These are phyloP conservation scores for Ernsta delagoae DNA, from an alignment of 2,888 invertebrate genomes.

Conservation along the genomic window DNA sequence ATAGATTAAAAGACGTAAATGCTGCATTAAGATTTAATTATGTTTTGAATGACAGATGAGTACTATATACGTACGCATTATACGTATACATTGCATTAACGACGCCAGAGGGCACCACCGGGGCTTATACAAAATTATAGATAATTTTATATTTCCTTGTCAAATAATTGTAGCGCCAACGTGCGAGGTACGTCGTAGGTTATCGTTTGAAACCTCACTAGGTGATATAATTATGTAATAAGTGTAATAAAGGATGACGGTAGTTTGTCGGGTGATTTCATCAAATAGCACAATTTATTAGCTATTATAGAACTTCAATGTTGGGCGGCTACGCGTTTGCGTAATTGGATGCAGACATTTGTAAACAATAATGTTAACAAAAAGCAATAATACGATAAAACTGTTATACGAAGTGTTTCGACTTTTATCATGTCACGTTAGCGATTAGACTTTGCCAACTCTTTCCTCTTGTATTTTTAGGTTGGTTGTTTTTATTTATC, in stretches of 20 bases:
- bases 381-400: conserved; percentile 53
- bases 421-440: conserved; percentile 43
- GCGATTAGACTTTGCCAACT: conserved; percentile 48
- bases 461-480: conserved; percentile 25
- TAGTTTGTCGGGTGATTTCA: conserved; percentile 64
- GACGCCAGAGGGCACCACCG: not conserved
- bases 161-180: conserved; percentile 46
- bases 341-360: conserved; percentile 47
- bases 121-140: too few species aligned
- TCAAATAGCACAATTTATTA: conserved; percentile 78
- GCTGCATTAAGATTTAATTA: not conserved
- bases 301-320: conserved; percentile 65
- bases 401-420: conserved; percentile 38
- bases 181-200: conserved; percentile 71
- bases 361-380: conserved; percentile 57
- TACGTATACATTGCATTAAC: too few species aligned
- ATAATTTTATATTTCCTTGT: too few species aligned
- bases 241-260: conserved; percentile 62
- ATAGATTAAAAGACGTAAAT: too few species aligned
- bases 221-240: conserved; percentile 68
- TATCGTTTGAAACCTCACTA: conserved; percentile 83
- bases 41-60: not conserved
- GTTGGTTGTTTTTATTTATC: conserved; percentile 17
- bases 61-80: too few species aligned
- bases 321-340: conserved; percentile 56